phyloP scores from a whole-genome alignment of 2,888 invertebrate genomes.

The Carcina quercana region DNA sequence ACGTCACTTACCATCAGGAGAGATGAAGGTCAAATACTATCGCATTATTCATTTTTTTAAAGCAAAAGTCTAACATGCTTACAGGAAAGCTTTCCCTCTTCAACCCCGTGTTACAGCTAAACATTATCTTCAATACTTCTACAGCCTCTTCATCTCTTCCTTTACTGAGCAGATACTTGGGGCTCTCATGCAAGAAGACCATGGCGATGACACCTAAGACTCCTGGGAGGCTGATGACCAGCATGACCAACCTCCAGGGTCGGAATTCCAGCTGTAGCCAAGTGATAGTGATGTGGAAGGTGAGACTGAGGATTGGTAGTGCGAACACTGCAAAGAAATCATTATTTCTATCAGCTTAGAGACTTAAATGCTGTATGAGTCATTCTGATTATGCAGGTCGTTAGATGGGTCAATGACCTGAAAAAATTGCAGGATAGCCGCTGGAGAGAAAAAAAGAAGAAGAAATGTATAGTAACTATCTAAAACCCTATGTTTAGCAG shows the following conservation, averaged over 20 bases:
- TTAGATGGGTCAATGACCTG: no score
- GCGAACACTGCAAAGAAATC: slow-evolving; percentile 34
- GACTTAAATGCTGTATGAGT: not conserved
- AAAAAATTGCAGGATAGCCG: no score
- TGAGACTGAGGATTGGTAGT: slow-evolving; percentile 37
- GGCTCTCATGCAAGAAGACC: slow-evolving; percentile 80
- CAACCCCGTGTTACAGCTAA: slow-evolving; percentile 32
- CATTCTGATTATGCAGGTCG: no score
- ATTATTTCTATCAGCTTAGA: not conserved
- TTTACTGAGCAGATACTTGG: slow-evolving; percentile 81
- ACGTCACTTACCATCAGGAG: no score
- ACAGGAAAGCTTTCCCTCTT: slow-evolving; percentile 31
- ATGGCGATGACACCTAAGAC: slow-evolving; percentile 73
- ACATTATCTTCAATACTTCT: slow-evolving; percentile 35
- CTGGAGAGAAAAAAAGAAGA: no score
- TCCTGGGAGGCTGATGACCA: slow-evolving; percentile 77
- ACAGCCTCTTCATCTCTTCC: slow-evolving; percentile 74
- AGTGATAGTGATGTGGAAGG: slow-evolving; percentile 42
- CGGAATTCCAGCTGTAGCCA: slow-evolving; percentile 69
- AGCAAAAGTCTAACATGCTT: slow-evolving; percentile 22
- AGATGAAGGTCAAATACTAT: no score
- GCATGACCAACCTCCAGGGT: slow-evolving; percentile 84
- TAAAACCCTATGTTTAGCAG: no score
- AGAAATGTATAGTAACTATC: no score
- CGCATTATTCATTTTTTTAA: no score